Conservation (phyloP, 1,140 invertebrate species). For the Sesamia nonagrioides region DNA sequence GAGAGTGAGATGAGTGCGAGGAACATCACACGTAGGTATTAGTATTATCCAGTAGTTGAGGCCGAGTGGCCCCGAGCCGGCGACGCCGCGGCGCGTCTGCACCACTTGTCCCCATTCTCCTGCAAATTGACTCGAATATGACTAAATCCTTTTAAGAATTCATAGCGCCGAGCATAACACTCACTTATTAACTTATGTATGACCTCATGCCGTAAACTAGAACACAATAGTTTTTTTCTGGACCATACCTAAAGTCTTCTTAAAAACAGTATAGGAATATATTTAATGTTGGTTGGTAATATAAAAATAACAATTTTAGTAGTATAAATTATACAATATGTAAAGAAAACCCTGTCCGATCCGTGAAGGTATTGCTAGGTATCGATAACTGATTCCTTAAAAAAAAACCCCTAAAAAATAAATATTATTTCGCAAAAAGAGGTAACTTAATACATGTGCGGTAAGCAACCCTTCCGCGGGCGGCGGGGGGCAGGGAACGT, state of each 20-base stretch:
- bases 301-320: too few species aligned
- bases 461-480: too few species aligned
- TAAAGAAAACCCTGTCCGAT: too few species aligned
- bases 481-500: too few species aligned
- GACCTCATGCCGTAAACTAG: conserved; percentile 64
- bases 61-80: conserved; percentile 55
- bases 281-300: too few species aligned
- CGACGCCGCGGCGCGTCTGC: conserved; percentile 71
- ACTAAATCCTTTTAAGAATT: conserved; percentile 83
- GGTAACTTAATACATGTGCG: too few species aligned
- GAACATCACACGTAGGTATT: conserved; percentile 38
- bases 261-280: neutral
- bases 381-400: too few species aligned
- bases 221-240: conserved; percentile 51
- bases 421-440: too few species aligned
- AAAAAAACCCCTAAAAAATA: too few species aligned
- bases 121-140: conserved; percentile 78
- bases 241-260: neutral
- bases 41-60: conserved; percentile 47
- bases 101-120: conserved; percentile 79
- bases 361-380: too few species aligned
- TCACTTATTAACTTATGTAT: conserved; percentile 66
- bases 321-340: too few species aligned
- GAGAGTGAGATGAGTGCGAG: conserved; percentile 60
- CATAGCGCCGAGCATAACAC: conserved; percentile 63